These are phyloP conservation scores for Tonatia bakeri DNA, from an alignment of 2,113 vertebrate genomes.

Conservation along the genomic window DNA sequence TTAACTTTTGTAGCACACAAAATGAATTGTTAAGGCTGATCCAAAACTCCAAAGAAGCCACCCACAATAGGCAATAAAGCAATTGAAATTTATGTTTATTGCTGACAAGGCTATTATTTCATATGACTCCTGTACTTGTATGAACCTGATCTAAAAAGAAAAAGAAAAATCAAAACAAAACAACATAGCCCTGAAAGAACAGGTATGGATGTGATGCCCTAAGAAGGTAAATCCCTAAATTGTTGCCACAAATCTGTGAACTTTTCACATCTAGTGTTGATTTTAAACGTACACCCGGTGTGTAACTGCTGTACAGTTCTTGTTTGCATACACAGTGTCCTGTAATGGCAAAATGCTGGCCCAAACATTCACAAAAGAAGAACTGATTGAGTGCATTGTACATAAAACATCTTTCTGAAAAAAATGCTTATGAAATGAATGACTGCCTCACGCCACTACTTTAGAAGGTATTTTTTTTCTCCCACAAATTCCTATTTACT, in stretches of 20 bases:
- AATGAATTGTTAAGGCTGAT: conserved; percentile 11
- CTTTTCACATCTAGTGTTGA: neutral
- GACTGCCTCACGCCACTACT: neutral
- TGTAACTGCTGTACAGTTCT: neutral
- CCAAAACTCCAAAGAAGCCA: neutral
- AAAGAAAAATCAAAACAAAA: conserved; percentile 19
- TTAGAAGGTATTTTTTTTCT: neutral
- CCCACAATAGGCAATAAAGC: conserved; percentile 36
- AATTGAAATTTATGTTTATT: conserved; percentile 38
- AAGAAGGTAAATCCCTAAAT: neutral
- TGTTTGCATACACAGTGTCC: neutral
- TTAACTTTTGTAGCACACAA: neutral
- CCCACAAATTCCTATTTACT: conserved; percentile 29
- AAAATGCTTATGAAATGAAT: conserved; percentile 9
- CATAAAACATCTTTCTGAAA: neutral
- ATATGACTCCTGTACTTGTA: neutral
- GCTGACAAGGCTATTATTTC: neutral
- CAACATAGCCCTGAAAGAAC: neutral
- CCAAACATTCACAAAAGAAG: neutral
- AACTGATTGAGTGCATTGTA: neutral
- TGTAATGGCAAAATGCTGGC: neutral
- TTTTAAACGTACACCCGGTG: neutral
- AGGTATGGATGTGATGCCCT: neutral
- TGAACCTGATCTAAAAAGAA: conserved; percentile 48
- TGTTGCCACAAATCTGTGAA: neutral